These are phyloP conservation scores for Lysiphlebus fabarum DNA, from an alignment of 1,140 invertebrate species.

Conservation along the genomic window DNA sequence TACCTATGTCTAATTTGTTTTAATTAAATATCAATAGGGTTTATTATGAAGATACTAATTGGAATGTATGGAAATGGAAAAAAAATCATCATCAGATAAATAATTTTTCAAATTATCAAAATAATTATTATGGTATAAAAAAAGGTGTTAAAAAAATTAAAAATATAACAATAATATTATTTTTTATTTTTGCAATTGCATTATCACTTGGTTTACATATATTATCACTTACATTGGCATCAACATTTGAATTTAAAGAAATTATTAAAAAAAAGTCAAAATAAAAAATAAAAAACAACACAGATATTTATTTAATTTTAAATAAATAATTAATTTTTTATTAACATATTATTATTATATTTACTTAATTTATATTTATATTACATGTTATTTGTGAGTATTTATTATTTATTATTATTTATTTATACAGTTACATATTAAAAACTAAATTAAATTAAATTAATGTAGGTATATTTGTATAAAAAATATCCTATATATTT, in stretches of 20 bases:
- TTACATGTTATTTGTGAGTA: too few relatives aligned
- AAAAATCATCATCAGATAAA: neutral
- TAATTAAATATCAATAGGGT: neutral
- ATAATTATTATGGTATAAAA: neutral
- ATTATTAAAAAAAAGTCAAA: neutral
- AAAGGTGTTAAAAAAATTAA: neutral
- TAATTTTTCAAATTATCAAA: neutral
- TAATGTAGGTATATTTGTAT: too few relatives aligned
- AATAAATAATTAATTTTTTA: neutral
- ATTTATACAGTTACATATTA: too few relatives aligned
- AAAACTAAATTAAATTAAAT: too few relatives aligned
- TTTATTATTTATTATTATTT: too few relatives aligned
- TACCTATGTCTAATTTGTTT: neutral
- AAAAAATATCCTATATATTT: too few relatives aligned
- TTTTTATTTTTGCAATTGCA: constrained; percentile 1
- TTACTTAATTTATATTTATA: too few relatives aligned
- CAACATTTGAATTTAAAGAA: neutral
- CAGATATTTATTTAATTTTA: neutral
- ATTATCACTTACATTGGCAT: neutral
- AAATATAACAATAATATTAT: neutral
- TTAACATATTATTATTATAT: neutral
- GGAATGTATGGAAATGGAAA: neutral
- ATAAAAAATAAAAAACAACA: neutral
- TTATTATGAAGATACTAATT: neutral
- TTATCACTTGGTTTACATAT: constrained; percentile 5